Evolutionary conservation across 2,797 vertebrate genomes (phyloP).

Genomic region (Borostomias antarcticus): DNA sequence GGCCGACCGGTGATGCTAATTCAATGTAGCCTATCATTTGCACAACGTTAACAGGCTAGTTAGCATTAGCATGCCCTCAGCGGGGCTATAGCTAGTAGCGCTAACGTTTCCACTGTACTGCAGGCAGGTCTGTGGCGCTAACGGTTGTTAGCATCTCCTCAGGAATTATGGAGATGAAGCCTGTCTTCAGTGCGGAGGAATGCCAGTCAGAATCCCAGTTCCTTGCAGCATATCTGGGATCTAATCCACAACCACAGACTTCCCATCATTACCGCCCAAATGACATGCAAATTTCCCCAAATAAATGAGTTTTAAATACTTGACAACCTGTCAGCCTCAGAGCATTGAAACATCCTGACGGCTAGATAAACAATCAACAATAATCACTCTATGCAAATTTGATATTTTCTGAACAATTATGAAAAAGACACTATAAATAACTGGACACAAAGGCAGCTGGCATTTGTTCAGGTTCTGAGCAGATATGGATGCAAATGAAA

Average conservation of each 20-base stretch:
- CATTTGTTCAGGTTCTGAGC: constrained; percentile 85
- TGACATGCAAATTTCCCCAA: constrained; percentile 99
- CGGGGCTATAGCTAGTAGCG: too few species aligned
- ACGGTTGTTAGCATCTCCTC: constrained; percentile 50
- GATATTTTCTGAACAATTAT: constrained; percentile 99
- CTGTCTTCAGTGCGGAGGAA: constrained; percentile 65
- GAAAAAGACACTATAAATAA: constrained; percentile 89
- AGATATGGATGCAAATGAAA: constrained; percentile 84
- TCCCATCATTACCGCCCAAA: constrained; percentile 96
- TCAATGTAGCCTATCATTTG: not conserved
- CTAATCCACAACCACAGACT: constrained; percentile 93
- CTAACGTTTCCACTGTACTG: constrained; percentile 33
- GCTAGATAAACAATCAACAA: constrained; percentile 99
- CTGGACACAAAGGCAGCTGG: constrained; percentile 96
- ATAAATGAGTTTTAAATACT: constrained; percentile 99
- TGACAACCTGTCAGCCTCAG: constrained; percentile 97
- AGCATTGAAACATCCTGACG: constrained; percentile 98
- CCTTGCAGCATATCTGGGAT: constrained; percentile 65
- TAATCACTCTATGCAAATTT: constrained; percentile 99
- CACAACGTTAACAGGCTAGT: not conserved
- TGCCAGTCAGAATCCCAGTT: constrained; percentile 69
- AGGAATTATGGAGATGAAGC: constrained; percentile 50
- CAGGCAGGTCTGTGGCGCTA: constrained; percentile 37
- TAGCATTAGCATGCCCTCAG: not conserved
- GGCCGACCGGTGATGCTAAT: not conserved